Base-by-base conservation (phyloP, 2,888 invertebrate genomes). In the Drosophila austrosaltans region DNA sequence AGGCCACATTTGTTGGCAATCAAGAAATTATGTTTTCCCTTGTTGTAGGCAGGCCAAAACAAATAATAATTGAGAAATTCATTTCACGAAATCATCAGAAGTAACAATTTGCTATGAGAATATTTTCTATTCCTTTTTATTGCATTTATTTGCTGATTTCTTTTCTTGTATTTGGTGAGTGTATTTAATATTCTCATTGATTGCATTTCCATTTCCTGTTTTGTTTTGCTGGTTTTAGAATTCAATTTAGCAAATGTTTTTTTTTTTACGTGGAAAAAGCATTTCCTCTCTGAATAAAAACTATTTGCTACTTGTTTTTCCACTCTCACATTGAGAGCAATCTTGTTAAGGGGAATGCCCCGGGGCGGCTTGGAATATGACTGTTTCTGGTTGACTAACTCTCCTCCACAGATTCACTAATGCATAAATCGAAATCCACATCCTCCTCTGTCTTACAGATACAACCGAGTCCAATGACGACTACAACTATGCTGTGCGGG, bases 401-500 rank as follows among this genome's bases (percentile, higher is more conserved):
- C 4, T 28, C 7, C 40, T 12, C 40, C 6, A 6, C 12, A 53
- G 10, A 32, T 20, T 1, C 22, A 28, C 22, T 28, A 22, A 8
- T 64, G 20, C 53, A 58, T 69, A 69, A 40, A 61, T n/a, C 10
- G 53, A 22, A 30, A 25, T 32, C 30, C 32, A 39, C 16, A 54
- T 61, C 4, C 67, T 66, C 72, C 6, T 5, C 6, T 79, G 64
- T 69, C 76, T 61, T 63, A 25, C 75, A 89, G 88, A 71, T 69
- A 42, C 44, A 78, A 62, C 73, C 68, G 40, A 72, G 76, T 69
- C 82, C 79, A 42, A 81, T 78, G 70, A 87, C 82, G 58, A 82
- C 85, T 42, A 81, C 83, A 8, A 86, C 87, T 40, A 53, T 77
- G 64, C 75, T 86, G 72, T 40, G 87, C 75, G 77, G 77, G 70